Evolutionary conservation across 2,113 vertebrate genomes (phyloP).

Genomic region (Phylloscopus trochiloides): DNA sequence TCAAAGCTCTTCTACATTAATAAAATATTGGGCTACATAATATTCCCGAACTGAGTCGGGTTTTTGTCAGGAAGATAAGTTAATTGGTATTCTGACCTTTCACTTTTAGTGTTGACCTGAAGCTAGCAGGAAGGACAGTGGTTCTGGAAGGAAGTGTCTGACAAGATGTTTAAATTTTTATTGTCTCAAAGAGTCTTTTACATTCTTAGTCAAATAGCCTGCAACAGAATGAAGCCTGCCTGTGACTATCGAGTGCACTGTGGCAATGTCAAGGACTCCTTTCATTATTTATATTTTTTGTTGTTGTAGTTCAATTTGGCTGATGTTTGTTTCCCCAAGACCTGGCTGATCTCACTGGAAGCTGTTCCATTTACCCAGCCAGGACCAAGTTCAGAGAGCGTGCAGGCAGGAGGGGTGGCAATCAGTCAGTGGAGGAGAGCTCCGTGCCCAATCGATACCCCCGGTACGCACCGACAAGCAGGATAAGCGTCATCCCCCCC

Average conservation of each 20-base stretch:
- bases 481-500: constrained; percentile 17
- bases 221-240: background rate
- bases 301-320: background rate
- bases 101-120: background rate
- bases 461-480: background rate
- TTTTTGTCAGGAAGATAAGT: background rate
- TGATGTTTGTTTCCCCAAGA: constrained; percentile 17
- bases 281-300: background rate
- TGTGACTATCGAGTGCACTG: background rate
- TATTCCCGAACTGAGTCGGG: background rate
- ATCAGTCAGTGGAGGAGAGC: constrained; percentile 5
- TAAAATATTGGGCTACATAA: constrained; percentile 9
- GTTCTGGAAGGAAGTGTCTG: background rate
- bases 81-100: constrained; percentile 39
- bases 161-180: constrained; percentile 19
- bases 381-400: background rate
- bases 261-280: constrained; percentile 10
- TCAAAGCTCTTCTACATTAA: background rate
- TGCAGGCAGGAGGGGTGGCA: background rate
- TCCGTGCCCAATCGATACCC: background rate
- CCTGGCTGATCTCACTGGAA: background rate
- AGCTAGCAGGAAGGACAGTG: background rate
- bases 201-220: background rate
- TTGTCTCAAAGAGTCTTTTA: background rate
- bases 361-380: constrained; percentile 1